phyloP scores from a whole-genome alignment of 2,888 invertebrate species.

The Parnassius orleans region DNA sequence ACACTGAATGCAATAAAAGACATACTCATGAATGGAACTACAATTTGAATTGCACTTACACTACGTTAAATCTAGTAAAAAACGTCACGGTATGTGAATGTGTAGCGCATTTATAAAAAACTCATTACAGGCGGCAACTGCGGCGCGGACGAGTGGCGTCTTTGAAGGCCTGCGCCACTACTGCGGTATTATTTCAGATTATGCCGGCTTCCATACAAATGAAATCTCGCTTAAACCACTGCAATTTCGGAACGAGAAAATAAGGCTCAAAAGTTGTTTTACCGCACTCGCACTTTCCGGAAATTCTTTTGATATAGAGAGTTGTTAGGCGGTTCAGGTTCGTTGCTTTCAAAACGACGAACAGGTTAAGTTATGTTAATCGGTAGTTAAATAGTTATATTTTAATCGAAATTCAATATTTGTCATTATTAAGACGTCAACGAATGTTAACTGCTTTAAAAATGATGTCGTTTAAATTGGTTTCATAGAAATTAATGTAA shows the following conservation, averaged over 20 bases:
- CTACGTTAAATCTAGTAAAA: slow-evolving; percentile 59
- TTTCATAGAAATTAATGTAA: no score
- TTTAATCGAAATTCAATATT: no score
- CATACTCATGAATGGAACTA: slow-evolving; percentile 19
- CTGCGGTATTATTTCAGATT: slow-evolving; percentile 79
- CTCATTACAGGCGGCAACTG: slow-evolving; percentile 77
- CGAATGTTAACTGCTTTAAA: no score
- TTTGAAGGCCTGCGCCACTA: slow-evolving; percentile 75
- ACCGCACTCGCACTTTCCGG: slow-evolving; percentile 67
- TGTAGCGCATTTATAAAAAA: slow-evolving; percentile 75
- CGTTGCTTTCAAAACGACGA: slow-evolving; percentile 18
- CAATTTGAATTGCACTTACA: slow-evolving; percentile 48
- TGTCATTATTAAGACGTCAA: no score
- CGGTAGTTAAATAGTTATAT: no score
- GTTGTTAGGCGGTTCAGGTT: slow-evolving; percentile 34
- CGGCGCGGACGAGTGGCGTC: slow-evolving; percentile 76
- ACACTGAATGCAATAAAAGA: slow-evolving; percentile 16
- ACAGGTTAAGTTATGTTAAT: slow-evolving; percentile 16
- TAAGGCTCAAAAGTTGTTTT: slow-evolving; percentile 75
- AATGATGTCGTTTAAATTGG: no score
- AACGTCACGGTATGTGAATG: slow-evolving; percentile 67
- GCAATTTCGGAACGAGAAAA: slow-evolving; percentile 78
- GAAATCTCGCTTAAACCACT: slow-evolving; percentile 80
- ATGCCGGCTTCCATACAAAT: slow-evolving; percentile 78
- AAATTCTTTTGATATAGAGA: slow-evolving; percentile 58